A percentile compares a stretch with the other conserved stretches of the same genome.
phyloP scores from a whole-genome alignment of 2,888 invertebrate species.

The Pimpla rufipes region DNA sequence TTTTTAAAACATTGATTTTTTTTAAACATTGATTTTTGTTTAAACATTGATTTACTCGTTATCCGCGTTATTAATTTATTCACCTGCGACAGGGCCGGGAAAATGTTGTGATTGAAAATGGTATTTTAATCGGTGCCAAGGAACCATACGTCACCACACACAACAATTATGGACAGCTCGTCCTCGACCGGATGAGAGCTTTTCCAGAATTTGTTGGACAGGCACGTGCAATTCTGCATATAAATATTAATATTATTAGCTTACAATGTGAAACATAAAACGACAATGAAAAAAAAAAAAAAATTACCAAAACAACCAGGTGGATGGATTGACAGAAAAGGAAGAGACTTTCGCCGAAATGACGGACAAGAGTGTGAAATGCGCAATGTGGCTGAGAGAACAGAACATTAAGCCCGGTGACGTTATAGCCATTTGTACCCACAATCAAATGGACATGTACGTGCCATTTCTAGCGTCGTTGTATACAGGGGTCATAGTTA shows the following conservation, averaged over 20 bases:
- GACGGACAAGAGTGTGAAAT: conserved; percentile 43
- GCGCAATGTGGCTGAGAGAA: conserved; percentile 48
- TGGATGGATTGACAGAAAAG: conserved; percentile 32
- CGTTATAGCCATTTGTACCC: conserved; percentile 73
- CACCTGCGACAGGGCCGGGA: neutral
- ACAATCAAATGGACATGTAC: conserved; percentile 65
- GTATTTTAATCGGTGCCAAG: conserved; percentile 21
- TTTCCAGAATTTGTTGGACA: neutral
- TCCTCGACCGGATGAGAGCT: neutral
- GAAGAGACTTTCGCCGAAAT: conserved; percentile 26
- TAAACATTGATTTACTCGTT: too few species aligned
- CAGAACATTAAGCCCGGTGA: conserved; percentile 68
- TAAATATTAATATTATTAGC: neutral
- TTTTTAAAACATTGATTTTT: too few species aligned
- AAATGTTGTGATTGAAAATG: conserved; percentile 15
- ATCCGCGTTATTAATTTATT: neutral
- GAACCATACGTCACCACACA: neutral
- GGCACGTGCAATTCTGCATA: neutral
- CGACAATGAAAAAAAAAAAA: too few species aligned
- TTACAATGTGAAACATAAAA: neutral
- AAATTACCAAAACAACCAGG: conserved; percentile 15
- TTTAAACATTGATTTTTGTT: too few species aligned
- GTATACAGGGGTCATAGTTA: conserved; percentile 74
- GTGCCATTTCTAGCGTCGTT: conserved; percentile 62
- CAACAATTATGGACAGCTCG: conserved; percentile 4